Base-by-base conservation (phyloP, 2,113 vertebrate genomes). In the Peromyscus californicus region DNA sequence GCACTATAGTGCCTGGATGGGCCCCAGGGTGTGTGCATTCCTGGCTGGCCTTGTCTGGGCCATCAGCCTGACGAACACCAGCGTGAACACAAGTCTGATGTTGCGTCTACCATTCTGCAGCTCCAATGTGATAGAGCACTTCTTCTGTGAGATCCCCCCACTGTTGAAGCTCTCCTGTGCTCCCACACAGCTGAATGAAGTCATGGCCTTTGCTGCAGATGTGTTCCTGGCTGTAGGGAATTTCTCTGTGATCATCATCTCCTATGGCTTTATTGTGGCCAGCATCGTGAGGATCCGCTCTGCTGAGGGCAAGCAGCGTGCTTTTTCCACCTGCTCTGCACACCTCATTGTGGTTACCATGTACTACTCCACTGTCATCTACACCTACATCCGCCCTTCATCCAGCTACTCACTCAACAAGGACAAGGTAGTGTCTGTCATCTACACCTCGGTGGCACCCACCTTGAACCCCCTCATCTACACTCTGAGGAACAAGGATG, bases 391-490 rank as follows among this genome's bases (percentile, higher is more conserved):
- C 63, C 82, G 75, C 22, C 98, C 95, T 33, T 59, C 57, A 0
- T 96, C 95, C 80, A 96, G 92, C 82, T 97, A 96, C 74, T 93
- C 89, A 0, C 89, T 97, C 48, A 72, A 95, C 39, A 80, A 83
- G 26, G 97, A 97, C 93, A 97, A 96, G 21, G 22, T 97, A 4
- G 90, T 97, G 26, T 97, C 96, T 0, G 59, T 96, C n/a, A 87
- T 98, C 67, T 97, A 97, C 59, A 97, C 94, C 11, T 89, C 95
- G 1, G 91, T 98, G 54, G 97, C 94, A 4, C 97, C 98, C 54
- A 94, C 87, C 57, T 48, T 94, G 93, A 94, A 94, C 31, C 87
- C 78, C 57, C 78, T 94, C 69, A 94, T 84, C 45, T 94, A 94
- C 57, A 84, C 78, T 65, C 79, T 94, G 79, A 90, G 87, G 57